Percentiles rank a stretch among this genome's conserved stretches.
Conservation (phyloP, 1,140 invertebrate species). For the Mamestra configurata region DNA sequence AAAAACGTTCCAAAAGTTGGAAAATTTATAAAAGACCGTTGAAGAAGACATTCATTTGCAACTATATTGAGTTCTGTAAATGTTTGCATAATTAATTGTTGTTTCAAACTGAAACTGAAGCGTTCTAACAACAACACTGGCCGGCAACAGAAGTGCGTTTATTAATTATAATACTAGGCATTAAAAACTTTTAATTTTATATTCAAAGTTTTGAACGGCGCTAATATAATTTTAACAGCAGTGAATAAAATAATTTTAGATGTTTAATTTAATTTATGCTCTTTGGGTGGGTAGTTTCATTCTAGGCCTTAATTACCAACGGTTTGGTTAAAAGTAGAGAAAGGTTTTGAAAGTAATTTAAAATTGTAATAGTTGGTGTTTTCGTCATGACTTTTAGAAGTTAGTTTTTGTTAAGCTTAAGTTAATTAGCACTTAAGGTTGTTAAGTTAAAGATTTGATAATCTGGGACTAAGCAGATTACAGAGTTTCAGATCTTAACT, state of each 20-base stretch:
- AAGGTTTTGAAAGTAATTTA: background rate
- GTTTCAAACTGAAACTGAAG: background rate
- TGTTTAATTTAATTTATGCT: slow-evolving; percentile 30
- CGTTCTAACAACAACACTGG: background rate
- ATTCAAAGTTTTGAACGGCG: slow-evolving; percentile 18
- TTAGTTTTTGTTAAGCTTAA: background rate
- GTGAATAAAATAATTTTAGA: slow-evolving; percentile 36
- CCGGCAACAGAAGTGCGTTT: background rate
- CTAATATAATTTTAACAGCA: slow-evolving; percentile 39
- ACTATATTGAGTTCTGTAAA: background rate
- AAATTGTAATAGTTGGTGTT: background rate
- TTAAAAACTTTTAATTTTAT: slow-evolving; percentile 44
- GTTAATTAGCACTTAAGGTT: background rate
- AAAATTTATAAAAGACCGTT: too few relatives aligned
- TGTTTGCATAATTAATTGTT: background rate
- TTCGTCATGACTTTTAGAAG: background rate
- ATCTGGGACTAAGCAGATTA: too few relatives aligned
- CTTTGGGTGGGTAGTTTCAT: background rate
- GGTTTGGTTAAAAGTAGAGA: background rate
- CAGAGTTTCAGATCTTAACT: too few relatives aligned
- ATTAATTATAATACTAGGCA: slow-evolving; percentile 22
- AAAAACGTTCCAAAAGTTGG: too few relatives aligned
- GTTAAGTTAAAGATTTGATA: too few relatives aligned
- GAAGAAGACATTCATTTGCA: background rate
- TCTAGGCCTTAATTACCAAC: background rate